A percentile compares a stretch with the other conserved stretches of the same genome.
Conservation (phyloP, 2,888 invertebrate species). For the Beris morrisii region DNA sequence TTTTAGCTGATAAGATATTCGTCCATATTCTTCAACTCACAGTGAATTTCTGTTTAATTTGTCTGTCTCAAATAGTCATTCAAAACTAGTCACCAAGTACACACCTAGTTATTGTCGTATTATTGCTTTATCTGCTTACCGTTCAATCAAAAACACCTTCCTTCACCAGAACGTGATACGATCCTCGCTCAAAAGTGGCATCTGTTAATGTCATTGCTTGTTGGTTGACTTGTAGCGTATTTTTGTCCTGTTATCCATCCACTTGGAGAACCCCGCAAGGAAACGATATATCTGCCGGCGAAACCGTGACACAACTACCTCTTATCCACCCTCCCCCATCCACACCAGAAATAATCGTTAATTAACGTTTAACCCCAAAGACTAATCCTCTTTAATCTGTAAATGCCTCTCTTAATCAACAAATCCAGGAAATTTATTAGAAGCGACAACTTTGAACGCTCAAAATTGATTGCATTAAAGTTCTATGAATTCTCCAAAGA, state of each 20-base stretch:
- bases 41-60: too few relatives aligned
- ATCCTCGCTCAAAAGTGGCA: neutral
- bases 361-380: slow-evolving; percentile 25
- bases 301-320: neutral
- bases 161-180: too few relatives aligned
- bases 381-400: slow-evolving; percentile 19
- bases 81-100: too few relatives aligned
- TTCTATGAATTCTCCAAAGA: slow-evolving; percentile 20
- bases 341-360: slow-evolving; percentile 18
- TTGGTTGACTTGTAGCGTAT: neutral
- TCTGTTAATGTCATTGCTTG: slow-evolving; percentile 16
- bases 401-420: slow-evolving; percentile 27
- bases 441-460: slow-evolving; percentile 27
- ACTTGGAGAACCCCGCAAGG: slow-evolving; percentile 1
- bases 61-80: too few relatives aligned
- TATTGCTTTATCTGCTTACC: too few relatives aligned
- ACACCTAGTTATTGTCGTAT: too few relatives aligned
- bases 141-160: too few relatives aligned
- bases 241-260: slow-evolving; percentile 4
- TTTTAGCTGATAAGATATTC: too few relatives aligned
- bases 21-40: too few relatives aligned
- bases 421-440: slow-evolving; percentile 21
- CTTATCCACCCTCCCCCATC: slow-evolving; percentile 7
- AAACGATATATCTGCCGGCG: too few relatives aligned
- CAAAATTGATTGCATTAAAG: slow-evolving; percentile 29